These are phyloP conservation scores for Okamejei kenojei DNA, from an alignment of 2,797 vertebrate species.

Conservation along the genomic window DNA sequence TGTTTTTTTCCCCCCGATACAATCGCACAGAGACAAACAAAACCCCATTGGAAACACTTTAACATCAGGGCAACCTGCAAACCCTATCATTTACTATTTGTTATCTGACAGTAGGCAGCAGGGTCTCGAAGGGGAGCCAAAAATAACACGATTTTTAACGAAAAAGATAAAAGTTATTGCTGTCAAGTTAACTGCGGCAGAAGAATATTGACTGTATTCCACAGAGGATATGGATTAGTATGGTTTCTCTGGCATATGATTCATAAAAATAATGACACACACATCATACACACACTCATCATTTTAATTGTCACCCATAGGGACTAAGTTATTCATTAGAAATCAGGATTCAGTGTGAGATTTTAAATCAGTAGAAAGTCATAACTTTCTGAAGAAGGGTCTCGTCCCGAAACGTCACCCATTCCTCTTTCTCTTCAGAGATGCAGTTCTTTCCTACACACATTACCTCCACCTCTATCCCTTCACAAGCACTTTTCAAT, in stretches of 20 bases:
- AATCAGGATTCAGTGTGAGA: background rate
- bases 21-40: background rate
- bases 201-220: background rate
- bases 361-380: background rate
- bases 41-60: background rate
- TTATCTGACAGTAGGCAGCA: background rate
- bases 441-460: no score
- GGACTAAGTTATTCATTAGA: background rate
- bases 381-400: no score
- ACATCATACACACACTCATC: background rate
- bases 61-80: background rate
- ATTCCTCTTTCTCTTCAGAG: no score
- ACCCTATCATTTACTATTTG: conserved; percentile 12
- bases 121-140: background rate
- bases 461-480: no score
- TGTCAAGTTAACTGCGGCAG: background rate
- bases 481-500: no score
- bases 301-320: background rate
- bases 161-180: background rate
- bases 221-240: background rate
- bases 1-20: background rate
- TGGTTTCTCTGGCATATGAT: background rate
- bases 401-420: no score
- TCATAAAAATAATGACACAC: background rate
- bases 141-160: background rate